Percentiles rank a stretch among this genome's conserved stretches.
These are phyloP conservation scores for Guaruba guarouba DNA, from an alignment of 2,113 vertebrate species.

Conservation along the genomic window DNA sequence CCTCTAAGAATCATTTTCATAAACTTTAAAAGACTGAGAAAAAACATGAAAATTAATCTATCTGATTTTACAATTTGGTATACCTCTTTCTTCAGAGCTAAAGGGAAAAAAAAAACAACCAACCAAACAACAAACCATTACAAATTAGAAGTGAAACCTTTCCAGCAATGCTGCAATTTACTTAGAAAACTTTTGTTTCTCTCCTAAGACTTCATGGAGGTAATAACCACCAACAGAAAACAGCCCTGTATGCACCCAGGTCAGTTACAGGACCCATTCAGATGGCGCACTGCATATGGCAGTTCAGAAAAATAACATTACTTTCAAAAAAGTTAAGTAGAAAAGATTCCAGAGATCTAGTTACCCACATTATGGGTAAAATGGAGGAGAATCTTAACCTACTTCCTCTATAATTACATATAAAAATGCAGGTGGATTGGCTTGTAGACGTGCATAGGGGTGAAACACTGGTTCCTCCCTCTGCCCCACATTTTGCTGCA, in stretches of 20 bases:
- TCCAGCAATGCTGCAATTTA: not conserved
- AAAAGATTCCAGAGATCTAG: not conserved
- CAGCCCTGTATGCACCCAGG: fast-evolving
- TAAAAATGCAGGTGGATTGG: not conserved
- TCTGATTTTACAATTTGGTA: not conserved
- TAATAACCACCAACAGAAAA: not conserved
- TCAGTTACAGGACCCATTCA: not conserved
- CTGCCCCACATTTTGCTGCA: not conserved
- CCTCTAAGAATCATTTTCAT: not conserved
- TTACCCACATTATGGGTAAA: not conserved
- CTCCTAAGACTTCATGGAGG: not conserved
- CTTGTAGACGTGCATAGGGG: not conserved
- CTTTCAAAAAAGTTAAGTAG: not conserved
- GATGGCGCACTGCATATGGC: fast-evolving
- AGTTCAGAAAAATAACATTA: not conserved
- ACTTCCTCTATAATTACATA: fast-evolving
- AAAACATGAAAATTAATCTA: not conserved
- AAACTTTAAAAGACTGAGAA: not conserved
- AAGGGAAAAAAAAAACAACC: not conserved
- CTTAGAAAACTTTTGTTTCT: not conserved
- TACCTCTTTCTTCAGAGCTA: not conserved
- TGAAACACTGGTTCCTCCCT: not conserved
- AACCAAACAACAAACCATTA: not conserved
- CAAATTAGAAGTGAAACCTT: not conserved
- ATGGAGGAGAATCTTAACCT: not conserved